phyloP scores from a whole-genome alignment of 2,113 vertebrate species.

The Aegotheles bennettii region DNA sequence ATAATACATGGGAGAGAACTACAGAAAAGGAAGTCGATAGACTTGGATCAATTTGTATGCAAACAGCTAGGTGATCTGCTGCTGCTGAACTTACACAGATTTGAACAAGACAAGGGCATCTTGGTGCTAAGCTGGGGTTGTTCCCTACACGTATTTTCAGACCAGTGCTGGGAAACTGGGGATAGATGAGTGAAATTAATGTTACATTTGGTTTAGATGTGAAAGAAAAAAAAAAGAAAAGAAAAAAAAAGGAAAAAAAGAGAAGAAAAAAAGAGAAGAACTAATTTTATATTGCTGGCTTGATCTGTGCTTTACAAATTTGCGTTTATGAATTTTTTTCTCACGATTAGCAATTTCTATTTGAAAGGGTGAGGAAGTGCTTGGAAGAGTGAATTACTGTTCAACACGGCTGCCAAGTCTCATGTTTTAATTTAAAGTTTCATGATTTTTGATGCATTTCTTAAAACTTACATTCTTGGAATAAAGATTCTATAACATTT shows the following conservation, averaged over 20 bases:
- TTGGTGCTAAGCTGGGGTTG: background rate
- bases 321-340: conserved; percentile 54
- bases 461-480: conserved; percentile 46
- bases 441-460: conserved; percentile 50
- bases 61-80: background rate
- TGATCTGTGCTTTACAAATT: conserved; percentile 46
- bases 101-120: background rate
- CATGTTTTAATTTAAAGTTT: conserved; percentile 61
- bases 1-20: background rate
- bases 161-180: background rate
- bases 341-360: conserved; percentile 54
- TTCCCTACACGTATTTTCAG: background rate
- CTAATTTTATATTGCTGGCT: conserved; percentile 36
- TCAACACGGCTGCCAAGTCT: conserved; percentile 49
- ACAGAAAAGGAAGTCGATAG: background rate
- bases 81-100: background rate
- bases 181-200: background rate
- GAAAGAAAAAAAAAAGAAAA: background rate
- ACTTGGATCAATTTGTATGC: background rate
- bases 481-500: conserved; percentile 44
- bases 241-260: background rate
- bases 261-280: background rate
- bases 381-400: conserved; percentile 55
- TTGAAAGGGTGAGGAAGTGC: conserved; percentile 60
- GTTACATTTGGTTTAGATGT: conserved; percentile 23